These are phyloP conservation scores for Myrmecophaga tridactyla DNA, from an alignment of 2,113 vertebrate genomes.

Conservation along the genomic window DNA sequence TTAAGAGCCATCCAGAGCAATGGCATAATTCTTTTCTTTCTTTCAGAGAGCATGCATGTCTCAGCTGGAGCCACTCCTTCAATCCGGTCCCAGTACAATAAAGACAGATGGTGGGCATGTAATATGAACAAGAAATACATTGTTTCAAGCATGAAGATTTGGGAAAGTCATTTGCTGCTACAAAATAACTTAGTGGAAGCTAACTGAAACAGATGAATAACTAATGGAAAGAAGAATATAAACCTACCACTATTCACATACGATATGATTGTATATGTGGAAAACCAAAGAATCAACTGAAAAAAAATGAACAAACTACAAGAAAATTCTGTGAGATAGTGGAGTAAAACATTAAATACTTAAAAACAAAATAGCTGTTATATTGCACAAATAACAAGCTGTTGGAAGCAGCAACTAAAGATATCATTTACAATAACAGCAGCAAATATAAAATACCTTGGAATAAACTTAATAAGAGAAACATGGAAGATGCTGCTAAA, in stretches of 20 bases:
- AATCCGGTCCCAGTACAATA: not conserved
- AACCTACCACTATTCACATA: not conserved
- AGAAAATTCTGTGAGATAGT: not conserved
- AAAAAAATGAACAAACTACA: slow-evolving; percentile 11
- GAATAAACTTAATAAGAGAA: not conserved
- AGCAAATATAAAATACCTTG: slow-evolving; percentile 7
- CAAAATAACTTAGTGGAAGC: not conserved
- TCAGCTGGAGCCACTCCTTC: not conserved
- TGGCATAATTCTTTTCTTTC: not conserved
- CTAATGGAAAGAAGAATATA: not conserved
- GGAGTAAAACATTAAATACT: not conserved
- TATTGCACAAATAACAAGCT: not conserved
- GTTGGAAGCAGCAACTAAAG: not conserved
- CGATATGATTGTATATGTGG: not conserved
- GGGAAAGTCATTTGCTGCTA: not conserved
- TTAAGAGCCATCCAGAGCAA: not conserved
- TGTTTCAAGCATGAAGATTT: not conserved
- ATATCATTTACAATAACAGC: not conserved
- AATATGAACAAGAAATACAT: not conserved
- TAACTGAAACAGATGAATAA: not conserved
- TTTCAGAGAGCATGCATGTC: not conserved
- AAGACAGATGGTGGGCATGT: not conserved
- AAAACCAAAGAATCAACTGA: not conserved
- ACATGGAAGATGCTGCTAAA: not conserved
- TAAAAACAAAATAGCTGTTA: slow-evolving; percentile 1